Percentiles rank a stretch among this genome's conserved stretches.
These are phyloP conservation scores for Halcyon senegalensis DNA, from an alignment of 2,113 vertebrate genomes.

Conservation along the genomic window DNA sequence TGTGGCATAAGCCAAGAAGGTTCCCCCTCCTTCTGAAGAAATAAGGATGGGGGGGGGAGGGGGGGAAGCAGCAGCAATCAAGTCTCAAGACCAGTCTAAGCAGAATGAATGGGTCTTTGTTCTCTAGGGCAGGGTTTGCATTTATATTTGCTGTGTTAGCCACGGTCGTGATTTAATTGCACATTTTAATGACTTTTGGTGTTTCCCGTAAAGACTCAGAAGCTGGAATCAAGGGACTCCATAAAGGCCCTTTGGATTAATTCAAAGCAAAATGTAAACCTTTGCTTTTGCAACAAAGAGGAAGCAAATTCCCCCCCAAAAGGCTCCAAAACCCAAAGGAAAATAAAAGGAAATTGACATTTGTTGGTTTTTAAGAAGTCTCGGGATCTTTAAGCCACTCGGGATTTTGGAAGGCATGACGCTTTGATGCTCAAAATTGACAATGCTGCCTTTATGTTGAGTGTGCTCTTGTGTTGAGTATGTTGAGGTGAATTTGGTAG, in stretches of 20 bases:
- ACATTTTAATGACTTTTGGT: slow-evolving; percentile 57
- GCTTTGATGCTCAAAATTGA: slow-evolving; percentile 33
- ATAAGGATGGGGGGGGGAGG: neutral
- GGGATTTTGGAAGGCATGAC: neutral
- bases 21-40: slow-evolving; percentile 23
- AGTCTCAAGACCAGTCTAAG: slow-evolving; percentile 36
- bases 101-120: slow-evolving; percentile 58
- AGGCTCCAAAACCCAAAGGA: slow-evolving; percentile 36
- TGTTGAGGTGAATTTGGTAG: neutral
- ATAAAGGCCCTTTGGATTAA: neutral
- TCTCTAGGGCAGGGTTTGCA: slow-evolving; percentile 43
- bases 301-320: slow-evolving; percentile 32
- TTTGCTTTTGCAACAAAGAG: slow-evolving; percentile 35
- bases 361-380: slow-evolving; percentile 35
- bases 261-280: slow-evolving; percentile 40
- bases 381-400: neutral
- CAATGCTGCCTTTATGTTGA: slow-evolving; percentile 26
- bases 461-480: neutral
- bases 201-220: slow-evolving; percentile 56
- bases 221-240: slow-evolving; percentile 36
- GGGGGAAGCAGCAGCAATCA: neutral
- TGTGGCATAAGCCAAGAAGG: slow-evolving; percentile 46
- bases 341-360: slow-evolving; percentile 51
- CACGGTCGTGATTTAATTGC: slow-evolving; percentile 58
- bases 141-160: slow-evolving; percentile 66